A percentile compares a stretch with the other conserved stretches of the same genome.
Conservation (phyloP, 2,113 vertebrate species). For the Malurus cyaneus region DNA sequence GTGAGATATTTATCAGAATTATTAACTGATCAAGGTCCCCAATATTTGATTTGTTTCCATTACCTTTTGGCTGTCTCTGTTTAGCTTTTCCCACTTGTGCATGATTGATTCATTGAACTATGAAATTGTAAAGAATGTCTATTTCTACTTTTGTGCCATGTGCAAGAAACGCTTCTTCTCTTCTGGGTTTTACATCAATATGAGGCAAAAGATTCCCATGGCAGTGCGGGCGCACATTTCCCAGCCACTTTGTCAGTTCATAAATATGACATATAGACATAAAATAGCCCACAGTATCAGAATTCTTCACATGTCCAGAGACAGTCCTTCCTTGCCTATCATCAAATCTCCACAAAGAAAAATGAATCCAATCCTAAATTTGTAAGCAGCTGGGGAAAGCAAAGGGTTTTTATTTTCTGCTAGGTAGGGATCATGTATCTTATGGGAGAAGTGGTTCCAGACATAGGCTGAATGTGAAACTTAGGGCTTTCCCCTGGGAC, state of each 20-base stretch:
- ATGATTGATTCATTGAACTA: not conserved
- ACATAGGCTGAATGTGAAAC: not conserved
- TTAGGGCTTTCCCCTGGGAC: not conserved
- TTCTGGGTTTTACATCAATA: not conserved
- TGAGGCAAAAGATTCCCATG: not conserved
- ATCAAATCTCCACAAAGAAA: not conserved
- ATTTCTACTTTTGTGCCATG: not conserved
- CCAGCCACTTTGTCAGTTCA: not conserved
- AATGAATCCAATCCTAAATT: not conserved
- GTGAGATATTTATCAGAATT: not conserved
- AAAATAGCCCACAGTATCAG: not conserved
- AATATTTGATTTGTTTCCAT: not conserved
- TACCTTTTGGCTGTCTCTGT: not conserved
- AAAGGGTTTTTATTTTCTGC: not conserved
- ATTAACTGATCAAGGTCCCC: not conserved
- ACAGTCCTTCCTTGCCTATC: rapidly evolving
- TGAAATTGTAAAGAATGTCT: not conserved
- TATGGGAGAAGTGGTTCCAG: not conserved
- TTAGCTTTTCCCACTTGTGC: not conserved
- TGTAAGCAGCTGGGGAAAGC: not conserved
- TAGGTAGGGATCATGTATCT: not conserved
- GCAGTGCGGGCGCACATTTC: not conserved
- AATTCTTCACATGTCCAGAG: not conserved
- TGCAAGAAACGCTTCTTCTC: not conserved
- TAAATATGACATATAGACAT: not conserved